Percentiles rank a stretch among this genome's conserved stretches.
Conservation (phyloP, 2,888 invertebrate genomes). For the Empis livida region DNA sequence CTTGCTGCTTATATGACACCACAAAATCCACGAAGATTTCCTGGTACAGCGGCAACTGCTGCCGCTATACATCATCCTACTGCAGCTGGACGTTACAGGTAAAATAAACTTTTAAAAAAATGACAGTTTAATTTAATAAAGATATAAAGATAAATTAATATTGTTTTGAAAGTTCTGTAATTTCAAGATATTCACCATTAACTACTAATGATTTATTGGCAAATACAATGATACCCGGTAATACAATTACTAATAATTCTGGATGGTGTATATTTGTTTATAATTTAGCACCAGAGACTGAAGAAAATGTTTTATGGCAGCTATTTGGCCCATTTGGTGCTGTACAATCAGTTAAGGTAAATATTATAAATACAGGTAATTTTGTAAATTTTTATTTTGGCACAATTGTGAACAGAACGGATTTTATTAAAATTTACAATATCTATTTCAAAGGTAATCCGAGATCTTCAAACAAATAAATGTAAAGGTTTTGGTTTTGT, state of each 20-base stretch:
- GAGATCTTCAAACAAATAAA: conserved; percentile 90
- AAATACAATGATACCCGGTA: conserved; percentile 67
- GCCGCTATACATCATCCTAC: conserved; percentile 35
- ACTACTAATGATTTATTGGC: conserved; percentile 71
- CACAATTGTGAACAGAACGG: too few relatives aligned
- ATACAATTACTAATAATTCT: conserved; percentile 70
- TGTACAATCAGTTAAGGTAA: conserved; percentile 93
- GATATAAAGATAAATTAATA: not conserved
- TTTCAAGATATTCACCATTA: conserved; percentile 66
- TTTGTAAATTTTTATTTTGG: too few relatives aligned
- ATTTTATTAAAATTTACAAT: too few relatives aligned
- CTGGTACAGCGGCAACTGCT: conserved; percentile 48
- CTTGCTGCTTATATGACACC: conserved; percentile 75
- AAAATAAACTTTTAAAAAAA: conserved; percentile 6
- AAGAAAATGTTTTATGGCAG: conserved; percentile 93
- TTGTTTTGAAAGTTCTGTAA: conserved; percentile 27
- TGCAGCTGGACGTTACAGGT: conserved; percentile 34
- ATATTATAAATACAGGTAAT: too few relatives aligned
- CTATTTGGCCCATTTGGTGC: conserved; percentile 96
- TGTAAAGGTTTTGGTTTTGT: conserved; percentile 98
- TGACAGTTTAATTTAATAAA: not conserved
- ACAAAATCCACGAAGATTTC: conserved; percentile 64
- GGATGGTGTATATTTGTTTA: conserved; percentile 82
- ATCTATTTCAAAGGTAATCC: conserved; percentile 55
- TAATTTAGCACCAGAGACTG: conserved; percentile 90